phyloP scores from a whole-genome alignment of 2,888 invertebrate genomes.

The Serrognathus titanus region DNA sequence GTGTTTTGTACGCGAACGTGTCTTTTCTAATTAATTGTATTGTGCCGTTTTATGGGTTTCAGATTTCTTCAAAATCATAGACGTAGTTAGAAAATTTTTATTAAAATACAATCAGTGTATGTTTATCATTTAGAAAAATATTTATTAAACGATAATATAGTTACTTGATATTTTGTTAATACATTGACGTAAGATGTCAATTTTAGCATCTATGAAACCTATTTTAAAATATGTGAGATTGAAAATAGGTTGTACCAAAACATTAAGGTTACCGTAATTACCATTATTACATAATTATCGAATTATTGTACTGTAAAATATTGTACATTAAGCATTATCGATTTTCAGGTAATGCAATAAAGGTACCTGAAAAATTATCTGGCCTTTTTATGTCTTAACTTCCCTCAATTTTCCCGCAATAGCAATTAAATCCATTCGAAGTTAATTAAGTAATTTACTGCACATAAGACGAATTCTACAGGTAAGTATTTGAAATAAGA shows the following conservation, averaged over 20 bases:
- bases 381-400: background rate
- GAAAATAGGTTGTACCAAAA: constrained; percentile 35
- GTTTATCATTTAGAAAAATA: constrained; percentile 19
- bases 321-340: constrained; percentile 45
- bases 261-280: constrained; percentile 41
- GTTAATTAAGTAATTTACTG: no score
- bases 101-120: constrained; percentile 15
- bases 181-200: background rate
- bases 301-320: constrained; percentile 39
- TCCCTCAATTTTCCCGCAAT: background rate
- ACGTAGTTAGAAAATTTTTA: constrained; percentile 8
- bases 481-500: no score
- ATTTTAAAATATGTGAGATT: background rate
- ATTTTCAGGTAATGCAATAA: constrained; percentile 45
- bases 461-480: no score
- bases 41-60: no score
- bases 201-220: background rate
- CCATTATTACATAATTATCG: constrained; percentile 33
- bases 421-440: no score
- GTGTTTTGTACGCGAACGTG: no score
- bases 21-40: no score
- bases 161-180: constrained; percentile 9
- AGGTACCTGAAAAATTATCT: constrained; percentile 44
- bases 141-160: constrained; percentile 16
- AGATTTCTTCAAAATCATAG: background rate